A percentile compares a stretch with the other conserved stretches of the same genome.
Evolutionary conservation across 2,888 invertebrate genomes (phyloP).

Genomic region (Holacanthella duospinosa): DNA sequence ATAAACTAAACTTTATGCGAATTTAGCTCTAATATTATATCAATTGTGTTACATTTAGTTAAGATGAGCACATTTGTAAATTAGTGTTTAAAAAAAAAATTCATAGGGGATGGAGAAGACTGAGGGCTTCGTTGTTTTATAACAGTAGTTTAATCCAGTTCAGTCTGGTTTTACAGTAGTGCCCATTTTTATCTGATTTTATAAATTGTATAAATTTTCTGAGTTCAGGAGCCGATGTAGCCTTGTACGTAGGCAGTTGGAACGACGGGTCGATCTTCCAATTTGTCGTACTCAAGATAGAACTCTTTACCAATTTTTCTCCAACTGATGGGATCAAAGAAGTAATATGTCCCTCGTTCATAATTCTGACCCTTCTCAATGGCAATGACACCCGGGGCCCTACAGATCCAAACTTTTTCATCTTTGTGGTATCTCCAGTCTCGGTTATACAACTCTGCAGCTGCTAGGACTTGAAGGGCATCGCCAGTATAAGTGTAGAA

Average conservation of each 20-base stretch:
- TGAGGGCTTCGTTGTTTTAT: too few species aligned
- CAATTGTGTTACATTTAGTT: too few species aligned
- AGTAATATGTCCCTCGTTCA: slow-evolving; percentile 98
- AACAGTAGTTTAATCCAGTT: too few species aligned
- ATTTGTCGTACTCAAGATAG: slow-evolving; percentile 95
- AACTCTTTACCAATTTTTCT: slow-evolving; percentile 97
- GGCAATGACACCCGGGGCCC: slow-evolving; percentile 88
- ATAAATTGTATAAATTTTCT: too few species aligned
- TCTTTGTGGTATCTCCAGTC: slow-evolving; percentile 99
- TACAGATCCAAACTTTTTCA: slow-evolving; percentile 97
- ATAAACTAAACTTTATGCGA: too few species aligned
- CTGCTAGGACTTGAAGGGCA: slow-evolving; percentile 68
- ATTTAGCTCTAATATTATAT: too few species aligned
- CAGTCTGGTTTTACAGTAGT: too few species aligned
- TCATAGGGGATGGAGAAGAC: too few species aligned
- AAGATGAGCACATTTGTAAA: too few species aligned
- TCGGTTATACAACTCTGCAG: slow-evolving; percentile 59
- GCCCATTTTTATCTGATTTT: too few species aligned
- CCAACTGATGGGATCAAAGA: slow-evolving; percentile 99
- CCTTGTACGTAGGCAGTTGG: slow-evolving; percentile 50
- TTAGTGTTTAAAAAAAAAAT: too few species aligned
- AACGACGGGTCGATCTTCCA: slow-evolving; percentile 82
- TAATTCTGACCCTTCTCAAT: slow-evolving; percentile 91
- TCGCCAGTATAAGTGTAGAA: slow-evolving; percentile 99
- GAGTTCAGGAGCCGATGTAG: slow-evolving; percentile 22